Conservation (phyloP, 2,888 invertebrate species). For the Patella ulyssiponensis region DNA sequence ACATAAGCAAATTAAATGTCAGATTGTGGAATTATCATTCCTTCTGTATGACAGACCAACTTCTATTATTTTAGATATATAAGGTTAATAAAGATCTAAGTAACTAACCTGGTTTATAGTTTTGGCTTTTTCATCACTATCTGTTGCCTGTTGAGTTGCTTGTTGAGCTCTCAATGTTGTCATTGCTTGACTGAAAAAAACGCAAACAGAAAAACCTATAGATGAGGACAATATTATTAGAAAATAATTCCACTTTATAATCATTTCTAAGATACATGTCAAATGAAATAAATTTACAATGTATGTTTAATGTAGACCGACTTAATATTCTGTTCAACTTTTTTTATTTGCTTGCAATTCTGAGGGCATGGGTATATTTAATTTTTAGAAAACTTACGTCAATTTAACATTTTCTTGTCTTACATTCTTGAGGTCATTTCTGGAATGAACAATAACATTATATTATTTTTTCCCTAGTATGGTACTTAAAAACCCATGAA, state of each 20-base stretch:
- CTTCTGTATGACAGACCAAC: too few relatives aligned
- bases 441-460: slow-evolving; percentile 34
- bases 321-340: too few relatives aligned
- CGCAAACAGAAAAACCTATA: background rate
- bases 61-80: too few relatives aligned
- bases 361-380: too few relatives aligned
- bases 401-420: slow-evolving; percentile 53
- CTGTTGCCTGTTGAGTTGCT: slow-evolving; percentile 77
- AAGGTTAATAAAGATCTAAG: background rate
- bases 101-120: slow-evolving; percentile 72
- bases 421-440: slow-evolving; percentile 46
- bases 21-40: too few relatives aligned
- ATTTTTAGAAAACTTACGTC: slow-evolving; percentile 43
- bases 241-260: too few relatives aligned
- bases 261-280: too few relatives aligned
- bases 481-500: too few relatives aligned
- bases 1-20: too few relatives aligned
- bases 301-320: too few relatives aligned
- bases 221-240: background rate
- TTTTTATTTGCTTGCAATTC: too few relatives aligned
- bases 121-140: slow-evolving; percentile 79
- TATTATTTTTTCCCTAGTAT: background rate
- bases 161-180: slow-evolving; percentile 75
- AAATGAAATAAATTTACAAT: too few relatives aligned
- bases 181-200: slow-evolving; percentile 72